Conservation (phyloP, 2,113 vertebrate genomes). For the Chitala chitala region DNA sequence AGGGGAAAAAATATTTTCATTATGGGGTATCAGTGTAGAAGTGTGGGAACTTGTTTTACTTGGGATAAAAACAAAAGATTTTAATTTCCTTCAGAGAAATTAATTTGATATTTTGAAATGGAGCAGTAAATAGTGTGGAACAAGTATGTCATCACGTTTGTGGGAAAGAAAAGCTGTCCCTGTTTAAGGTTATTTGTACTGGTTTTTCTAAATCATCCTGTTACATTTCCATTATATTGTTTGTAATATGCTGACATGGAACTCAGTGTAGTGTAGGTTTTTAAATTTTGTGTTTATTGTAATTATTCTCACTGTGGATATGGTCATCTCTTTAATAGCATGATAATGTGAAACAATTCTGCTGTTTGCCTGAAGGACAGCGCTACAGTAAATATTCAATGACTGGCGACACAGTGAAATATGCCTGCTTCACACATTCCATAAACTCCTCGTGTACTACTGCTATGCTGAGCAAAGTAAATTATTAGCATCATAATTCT, state of each 20-base stretch:
- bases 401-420: not conserved
- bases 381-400: slow-evolving; percentile 8
- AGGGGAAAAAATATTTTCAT: not conserved
- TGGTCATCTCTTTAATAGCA: not conserved
- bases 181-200: too few species aligned
- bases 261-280: not conserved
- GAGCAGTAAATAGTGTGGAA: too few species aligned
- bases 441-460: not conserved
- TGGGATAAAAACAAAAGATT: not conserved
- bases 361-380: not conserved
- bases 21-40: not conserved
- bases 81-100: not conserved
- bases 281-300: slow-evolving; percentile 7
- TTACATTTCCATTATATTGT: not conserved
- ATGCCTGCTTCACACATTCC: not conserved
- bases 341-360: not conserved
- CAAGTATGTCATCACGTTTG: too few species aligned
- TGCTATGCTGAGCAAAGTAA: not conserved
- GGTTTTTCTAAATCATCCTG: too few species aligned
- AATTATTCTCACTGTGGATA: not conserved
- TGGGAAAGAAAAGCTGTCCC: too few species aligned
- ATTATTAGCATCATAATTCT: slow-evolving; percentile 12
- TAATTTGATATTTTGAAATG: not conserved
- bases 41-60: not conserved
- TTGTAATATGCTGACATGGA: not conserved